These are phyloP conservation scores for Opisthocomus hoazin DNA, from an alignment of 2,113 vertebrate genomes.

Conservation along the genomic window DNA sequence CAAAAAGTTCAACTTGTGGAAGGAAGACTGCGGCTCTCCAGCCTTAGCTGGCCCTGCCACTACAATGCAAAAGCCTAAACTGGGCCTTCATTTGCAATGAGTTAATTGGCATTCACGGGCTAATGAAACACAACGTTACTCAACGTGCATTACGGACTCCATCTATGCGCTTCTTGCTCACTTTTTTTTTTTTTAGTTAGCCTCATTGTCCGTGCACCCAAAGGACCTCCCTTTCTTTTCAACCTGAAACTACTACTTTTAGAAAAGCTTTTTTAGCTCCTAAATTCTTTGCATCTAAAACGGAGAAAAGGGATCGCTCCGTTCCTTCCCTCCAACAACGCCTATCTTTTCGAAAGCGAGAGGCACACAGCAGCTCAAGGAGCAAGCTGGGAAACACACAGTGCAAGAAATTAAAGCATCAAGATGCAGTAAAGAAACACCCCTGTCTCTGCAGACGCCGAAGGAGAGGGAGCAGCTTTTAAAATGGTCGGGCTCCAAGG, in stretches of 20 bases:
- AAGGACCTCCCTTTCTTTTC: background rate
- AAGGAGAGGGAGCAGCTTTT: background rate
- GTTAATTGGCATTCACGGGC: slow-evolving; percentile 55
- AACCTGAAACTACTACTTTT: background rate
- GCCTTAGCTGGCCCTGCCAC: background rate
- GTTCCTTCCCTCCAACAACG: background rate
- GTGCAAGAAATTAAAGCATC: background rate
- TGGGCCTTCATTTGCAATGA: slow-evolving; percentile 37
- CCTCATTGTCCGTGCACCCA: background rate
- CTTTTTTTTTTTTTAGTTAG: background rate
- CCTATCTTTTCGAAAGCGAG: background rate
- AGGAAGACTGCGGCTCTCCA: background rate
- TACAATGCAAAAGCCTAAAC: background rate
- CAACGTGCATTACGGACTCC: slow-evolving; percentile 13
- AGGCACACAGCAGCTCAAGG: background rate
- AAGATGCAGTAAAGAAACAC: background rate
- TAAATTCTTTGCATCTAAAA: background rate
- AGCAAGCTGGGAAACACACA: background rate
- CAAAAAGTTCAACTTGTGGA: background rate
- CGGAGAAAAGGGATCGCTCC: background rate
- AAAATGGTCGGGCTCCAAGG: slow-evolving; percentile 22
- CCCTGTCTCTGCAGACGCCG: background rate
- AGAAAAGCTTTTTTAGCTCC: background rate
- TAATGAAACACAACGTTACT: slow-evolving; percentile 49
- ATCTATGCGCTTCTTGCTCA: slow-evolving; percentile 6